Conservation (phyloP, 1,140 invertebrate species). For the Trichoplusia ni region DNA sequence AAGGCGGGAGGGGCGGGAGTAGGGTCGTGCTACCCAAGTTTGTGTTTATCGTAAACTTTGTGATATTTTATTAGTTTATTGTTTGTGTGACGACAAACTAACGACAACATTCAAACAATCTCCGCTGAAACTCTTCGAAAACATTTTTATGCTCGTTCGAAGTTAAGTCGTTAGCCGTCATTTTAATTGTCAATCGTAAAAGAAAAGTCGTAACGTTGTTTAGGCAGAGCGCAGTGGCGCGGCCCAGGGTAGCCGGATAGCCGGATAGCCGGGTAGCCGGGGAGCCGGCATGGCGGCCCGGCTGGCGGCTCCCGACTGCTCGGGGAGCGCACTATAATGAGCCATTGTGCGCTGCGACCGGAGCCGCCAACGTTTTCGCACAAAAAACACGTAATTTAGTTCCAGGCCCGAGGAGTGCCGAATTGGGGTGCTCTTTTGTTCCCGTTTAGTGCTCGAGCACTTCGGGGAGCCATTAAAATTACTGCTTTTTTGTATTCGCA, state of each 20-base stretch:
- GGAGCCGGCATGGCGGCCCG: not conserved
- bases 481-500: constrained; percentile 25
- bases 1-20: too few relatives aligned
- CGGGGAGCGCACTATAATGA: constrained; percentile 2
- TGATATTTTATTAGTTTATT: not conserved
- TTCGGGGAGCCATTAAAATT: constrained; percentile 36
- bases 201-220: constrained; percentile 34
- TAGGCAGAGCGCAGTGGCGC: not conserved
- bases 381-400: constrained; percentile 37
- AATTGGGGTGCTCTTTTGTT: constrained; percentile 37
- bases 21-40: not conserved
- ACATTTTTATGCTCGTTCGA: constrained; percentile 25
- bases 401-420: not conserved
- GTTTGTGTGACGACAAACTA: not conserved
- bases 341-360: constrained; percentile 13
- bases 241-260: not conserved
- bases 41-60: not conserved
- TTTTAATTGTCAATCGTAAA: constrained; percentile 37
- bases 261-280: not conserved
- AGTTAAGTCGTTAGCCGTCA: constrained; percentile 34
- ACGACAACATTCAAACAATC: constrained; percentile 9
- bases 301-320: not conserved
- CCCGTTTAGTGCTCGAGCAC: constrained; percentile 22
- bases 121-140: constrained; percentile 16
- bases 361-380: constrained; percentile 21